Evolutionary conservation across 2,888 invertebrate species (phyloP).

Genomic region (Omphaloscelis lunosa): DNA sequence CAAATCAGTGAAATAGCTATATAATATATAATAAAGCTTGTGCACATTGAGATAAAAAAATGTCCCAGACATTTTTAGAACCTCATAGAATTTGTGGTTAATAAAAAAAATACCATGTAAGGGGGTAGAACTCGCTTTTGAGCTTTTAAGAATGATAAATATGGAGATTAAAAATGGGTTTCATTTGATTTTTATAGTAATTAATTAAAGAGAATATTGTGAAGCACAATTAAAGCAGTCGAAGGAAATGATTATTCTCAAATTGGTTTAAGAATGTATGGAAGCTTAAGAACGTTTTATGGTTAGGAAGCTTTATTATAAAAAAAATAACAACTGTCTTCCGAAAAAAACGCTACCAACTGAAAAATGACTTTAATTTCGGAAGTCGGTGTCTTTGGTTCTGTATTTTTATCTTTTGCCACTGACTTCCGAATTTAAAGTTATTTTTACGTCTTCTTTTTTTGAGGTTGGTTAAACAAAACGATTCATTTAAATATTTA

Average conservation of each 20-base stretch:
- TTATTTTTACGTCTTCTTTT: neutral
- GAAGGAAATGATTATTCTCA: neutral
- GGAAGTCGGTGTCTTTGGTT: neutral
- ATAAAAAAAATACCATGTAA: neutral
- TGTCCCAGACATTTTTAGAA: neutral
- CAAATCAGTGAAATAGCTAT: neutral
- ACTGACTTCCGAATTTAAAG: neutral
- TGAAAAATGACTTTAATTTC: neutral
- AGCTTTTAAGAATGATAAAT: neutral
- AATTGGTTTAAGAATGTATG: constrained; percentile 1
- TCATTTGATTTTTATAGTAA: constrained; percentile 1
- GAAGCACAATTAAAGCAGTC: neutral
- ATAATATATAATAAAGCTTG: neutral
- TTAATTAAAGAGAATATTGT: constrained; percentile 12
- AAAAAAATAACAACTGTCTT: neutral
- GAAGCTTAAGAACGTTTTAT: neutral
- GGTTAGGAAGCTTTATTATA: neutral
- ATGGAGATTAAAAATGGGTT: constrained; percentile 11
- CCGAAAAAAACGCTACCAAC: neutral
- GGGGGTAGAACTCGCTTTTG: neutral
- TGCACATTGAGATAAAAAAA: neutral
- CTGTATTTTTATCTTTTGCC: neutral
- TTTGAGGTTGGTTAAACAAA: neutral
- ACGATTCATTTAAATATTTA: neutral
- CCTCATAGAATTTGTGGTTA: neutral